These are phyloP conservation scores for Pseudomugil tenellus DNA, from an alignment of 2,797 vertebrate species.

Conservation along the genomic window DNA sequence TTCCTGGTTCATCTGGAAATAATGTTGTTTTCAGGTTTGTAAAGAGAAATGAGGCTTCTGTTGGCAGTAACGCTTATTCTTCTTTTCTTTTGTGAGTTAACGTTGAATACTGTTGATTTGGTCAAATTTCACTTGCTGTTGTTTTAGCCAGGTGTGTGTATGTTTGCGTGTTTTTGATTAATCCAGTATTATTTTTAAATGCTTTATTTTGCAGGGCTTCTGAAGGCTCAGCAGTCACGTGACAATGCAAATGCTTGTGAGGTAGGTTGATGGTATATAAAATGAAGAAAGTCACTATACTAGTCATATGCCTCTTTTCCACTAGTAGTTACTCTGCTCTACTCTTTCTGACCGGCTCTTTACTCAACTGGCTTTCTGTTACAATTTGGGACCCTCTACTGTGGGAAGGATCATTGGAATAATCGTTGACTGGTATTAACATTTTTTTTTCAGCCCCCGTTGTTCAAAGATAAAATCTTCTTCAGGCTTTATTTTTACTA, in stretches of 20 bases:
- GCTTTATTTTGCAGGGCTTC: slow-evolving; percentile 64
- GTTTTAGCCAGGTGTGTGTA: neutral
- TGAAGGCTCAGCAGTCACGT: slow-evolving; percentile 34
- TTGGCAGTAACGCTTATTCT: slow-evolving; percentile 54
- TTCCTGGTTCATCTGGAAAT: neutral
- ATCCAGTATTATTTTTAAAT: slow-evolving; percentile 1
- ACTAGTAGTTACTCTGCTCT: too few relatives aligned
- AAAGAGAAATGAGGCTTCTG: slow-evolving; percentile 63
- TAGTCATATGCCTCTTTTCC: too few relatives aligned
- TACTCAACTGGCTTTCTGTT: too few relatives aligned
- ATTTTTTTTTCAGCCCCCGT: too few relatives aligned
- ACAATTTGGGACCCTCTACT: too few relatives aligned
- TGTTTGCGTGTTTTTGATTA: slow-evolving; percentile 7
- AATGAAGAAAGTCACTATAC: neutral
- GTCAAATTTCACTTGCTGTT: slow-evolving; percentile 15
- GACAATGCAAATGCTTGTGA: slow-evolving; percentile 42
- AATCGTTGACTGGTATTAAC: too few relatives aligned
- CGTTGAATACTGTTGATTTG: neutral
- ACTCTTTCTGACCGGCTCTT: too few relatives aligned
- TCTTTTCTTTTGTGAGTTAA: slow-evolving; percentile 71
- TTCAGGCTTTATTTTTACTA: too few relatives aligned
- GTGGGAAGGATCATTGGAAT: too few relatives aligned
- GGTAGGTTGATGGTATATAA: slow-evolving; percentile 52
- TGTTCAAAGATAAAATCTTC: too few relatives aligned
- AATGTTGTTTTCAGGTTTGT: slow-evolving; percentile 19